Conservation (phyloP, 2,797 vertebrate species). For the Diglossa cyanea region DNA sequence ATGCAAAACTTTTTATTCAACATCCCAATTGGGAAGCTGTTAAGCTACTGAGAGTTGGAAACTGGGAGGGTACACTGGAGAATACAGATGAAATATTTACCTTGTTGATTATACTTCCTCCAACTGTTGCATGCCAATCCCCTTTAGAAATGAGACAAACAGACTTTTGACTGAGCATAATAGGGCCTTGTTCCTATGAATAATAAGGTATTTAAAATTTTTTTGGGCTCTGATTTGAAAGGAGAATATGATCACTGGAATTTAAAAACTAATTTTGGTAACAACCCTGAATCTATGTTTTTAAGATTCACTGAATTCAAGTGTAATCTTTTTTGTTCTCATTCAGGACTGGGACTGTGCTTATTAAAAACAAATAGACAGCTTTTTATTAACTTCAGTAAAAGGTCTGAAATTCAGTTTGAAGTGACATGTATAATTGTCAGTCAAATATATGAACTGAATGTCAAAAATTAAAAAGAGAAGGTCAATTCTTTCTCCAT, state of each 20-base stretch:
- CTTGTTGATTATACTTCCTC: neutral
- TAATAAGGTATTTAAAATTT: neutral
- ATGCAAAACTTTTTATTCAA: neutral
- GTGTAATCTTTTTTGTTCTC: neutral
- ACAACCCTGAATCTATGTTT: neutral
- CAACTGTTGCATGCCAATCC: neutral
- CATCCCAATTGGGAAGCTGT: neutral
- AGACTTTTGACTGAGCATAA: neutral
- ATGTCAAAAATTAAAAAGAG: neutral
- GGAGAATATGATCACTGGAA: neutral
- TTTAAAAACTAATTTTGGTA: neutral
- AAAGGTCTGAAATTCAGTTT: neutral
- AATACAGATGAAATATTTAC: neutral
- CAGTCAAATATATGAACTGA: neutral
- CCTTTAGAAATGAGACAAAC: neutral
- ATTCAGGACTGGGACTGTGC: neutral
- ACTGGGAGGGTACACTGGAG: neutral
- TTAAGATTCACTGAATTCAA: constrained; percentile 19
- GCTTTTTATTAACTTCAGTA: neutral
- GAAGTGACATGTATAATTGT: neutral
- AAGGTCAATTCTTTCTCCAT: neutral
- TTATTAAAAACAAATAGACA: neutral
- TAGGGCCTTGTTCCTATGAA: neutral
- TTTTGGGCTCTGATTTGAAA: neutral
- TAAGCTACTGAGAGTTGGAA: neutral